Conservation (phyloP, 1,140 invertebrate genomes). For the Gonioctena quinquepunctata region DNA sequence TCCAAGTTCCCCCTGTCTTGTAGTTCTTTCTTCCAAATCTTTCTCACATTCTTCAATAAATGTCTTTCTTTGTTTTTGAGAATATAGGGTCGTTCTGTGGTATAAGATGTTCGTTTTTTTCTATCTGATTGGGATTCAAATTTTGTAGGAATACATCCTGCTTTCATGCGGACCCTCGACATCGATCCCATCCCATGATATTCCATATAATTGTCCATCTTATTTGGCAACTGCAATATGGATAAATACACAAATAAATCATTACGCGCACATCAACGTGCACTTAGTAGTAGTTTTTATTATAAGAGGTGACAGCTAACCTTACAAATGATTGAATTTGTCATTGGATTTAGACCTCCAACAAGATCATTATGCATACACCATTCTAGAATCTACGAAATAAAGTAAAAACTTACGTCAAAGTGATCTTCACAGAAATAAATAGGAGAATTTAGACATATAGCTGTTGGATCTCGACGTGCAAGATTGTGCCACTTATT, state of each 20-base stretch:
- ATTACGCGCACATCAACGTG: too few relatives aligned
- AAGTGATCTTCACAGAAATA: too few relatives aligned
- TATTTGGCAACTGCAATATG: slow-evolving; percentile 43
- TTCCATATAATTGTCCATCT: slow-evolving; percentile 45
- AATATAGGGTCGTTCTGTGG: neutral
- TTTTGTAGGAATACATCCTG: slow-evolving; percentile 33
- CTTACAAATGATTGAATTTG: neutral
- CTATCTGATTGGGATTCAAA: slow-evolving; percentile 41
- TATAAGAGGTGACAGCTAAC: too few relatives aligned
- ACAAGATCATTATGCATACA: neutral
- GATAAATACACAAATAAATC: neutral
- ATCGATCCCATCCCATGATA: slow-evolving; percentile 43
- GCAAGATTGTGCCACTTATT: neutral
- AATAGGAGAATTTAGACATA: neutral
- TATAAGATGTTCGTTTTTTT: slow-evolving; percentile 31
- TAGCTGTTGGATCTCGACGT: neutral
- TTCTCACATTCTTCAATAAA: neutral
- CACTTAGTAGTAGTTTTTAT: too few relatives aligned
- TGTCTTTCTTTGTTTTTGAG: slow-evolving; percentile 26
- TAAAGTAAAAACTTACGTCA: neutral
- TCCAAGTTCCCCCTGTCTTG: slow-evolving; percentile 40
- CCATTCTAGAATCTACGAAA: neutral
- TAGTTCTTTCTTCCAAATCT: slow-evolving; percentile 22
- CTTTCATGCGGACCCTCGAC: slow-evolving; percentile 39
- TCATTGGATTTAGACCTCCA: neutral